phyloP scores from a whole-genome alignment of 1,140 invertebrate species.

The Agraylea sexmaculata region DNA sequence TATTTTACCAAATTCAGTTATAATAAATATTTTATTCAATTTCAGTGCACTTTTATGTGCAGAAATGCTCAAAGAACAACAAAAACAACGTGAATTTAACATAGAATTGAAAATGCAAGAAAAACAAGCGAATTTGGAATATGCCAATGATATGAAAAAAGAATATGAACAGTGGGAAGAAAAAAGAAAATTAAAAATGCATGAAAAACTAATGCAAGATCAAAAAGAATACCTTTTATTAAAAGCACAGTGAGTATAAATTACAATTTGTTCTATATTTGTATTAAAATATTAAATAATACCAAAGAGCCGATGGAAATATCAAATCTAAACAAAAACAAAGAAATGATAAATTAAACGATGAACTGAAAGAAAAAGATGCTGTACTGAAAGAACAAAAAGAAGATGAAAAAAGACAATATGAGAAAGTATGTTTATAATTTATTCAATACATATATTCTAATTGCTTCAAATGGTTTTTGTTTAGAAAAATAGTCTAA shows the following conservation, averaged over 20 bases:
- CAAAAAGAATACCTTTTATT: constrained; percentile 14
- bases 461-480: constrained; percentile 7
- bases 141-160: constrained; percentile 27
- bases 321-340: constrained; percentile 27
- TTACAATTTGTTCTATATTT: background rate
- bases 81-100: constrained; percentile 32
- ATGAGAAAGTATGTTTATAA: constrained; percentile 31
- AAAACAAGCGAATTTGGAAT: constrained; percentile 25
- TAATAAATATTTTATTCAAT: constrained; percentile 2
- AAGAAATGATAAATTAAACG: constrained; percentile 28
- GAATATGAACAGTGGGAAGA: constrained; percentile 31
- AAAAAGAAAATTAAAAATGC: constrained; percentile 22
- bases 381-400: constrained; percentile 30
- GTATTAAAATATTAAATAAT: constrained; percentile 2
- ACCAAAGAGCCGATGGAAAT: constrained; percentile 27
- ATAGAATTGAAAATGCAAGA: constrained; percentile 23
- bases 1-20: constrained; percentile 4
- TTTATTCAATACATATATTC: constrained; percentile 19
- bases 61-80: constrained; percentile 30
- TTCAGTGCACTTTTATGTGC: constrained; percentile 34
- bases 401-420: constrained; percentile 28
- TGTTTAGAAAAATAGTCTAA: constrained; percentile 16
- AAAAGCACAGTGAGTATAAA: constrained; percentile 16
- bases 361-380: constrained; percentile 31
- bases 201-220: constrained; percentile 24